These are phyloP conservation scores for Agrochola lychnidis DNA, from an alignment of 2,888 invertebrate genomes.

Conservation along the genomic window DNA sequence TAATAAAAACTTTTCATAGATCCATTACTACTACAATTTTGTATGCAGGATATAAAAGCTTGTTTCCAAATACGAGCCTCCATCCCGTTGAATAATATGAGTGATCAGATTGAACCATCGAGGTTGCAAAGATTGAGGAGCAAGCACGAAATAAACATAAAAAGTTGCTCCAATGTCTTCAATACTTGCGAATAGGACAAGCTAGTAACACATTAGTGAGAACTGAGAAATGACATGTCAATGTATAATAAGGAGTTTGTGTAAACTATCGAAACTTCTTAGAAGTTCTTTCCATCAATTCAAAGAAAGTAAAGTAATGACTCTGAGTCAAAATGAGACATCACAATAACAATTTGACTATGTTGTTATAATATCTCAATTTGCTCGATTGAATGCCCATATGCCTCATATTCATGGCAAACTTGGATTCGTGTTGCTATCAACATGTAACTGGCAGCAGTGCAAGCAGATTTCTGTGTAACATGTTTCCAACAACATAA, in stretches of 20 bases:
- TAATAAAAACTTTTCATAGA: conserved; percentile 3
- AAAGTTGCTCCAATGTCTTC: conserved; percentile 49
- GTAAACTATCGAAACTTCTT: conserved; percentile 1
- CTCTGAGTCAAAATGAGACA: not conserved
- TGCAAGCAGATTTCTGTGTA: not conserved
- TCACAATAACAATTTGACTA: not conserved
- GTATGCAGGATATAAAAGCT: conserved; percentile 48
- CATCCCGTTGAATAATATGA: conserved; percentile 16
- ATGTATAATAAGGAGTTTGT: not conserved
- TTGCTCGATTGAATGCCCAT: not conserved
- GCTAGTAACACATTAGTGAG: conserved; percentile 43
- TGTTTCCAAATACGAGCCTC: conserved; percentile 47
- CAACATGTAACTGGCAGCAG: not conserved
- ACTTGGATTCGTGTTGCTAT: not conserved
- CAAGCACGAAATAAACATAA: conserved; percentile 20
- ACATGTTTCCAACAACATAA: not conserved
- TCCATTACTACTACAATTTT: conserved; percentile 31
- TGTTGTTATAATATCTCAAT: too few species aligned
- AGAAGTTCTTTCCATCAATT: too few species aligned
- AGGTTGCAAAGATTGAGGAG: conserved; percentile 19
- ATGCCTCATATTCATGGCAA: too few species aligned
- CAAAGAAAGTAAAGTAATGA: not conserved
- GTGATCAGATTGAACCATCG: conserved; percentile 37
- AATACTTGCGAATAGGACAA: conserved; percentile 15
- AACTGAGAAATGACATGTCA: conserved; percentile 31